Base-by-base conservation (phyloP, 1,140 invertebrate species). In the Caerostris darwini region DNA sequence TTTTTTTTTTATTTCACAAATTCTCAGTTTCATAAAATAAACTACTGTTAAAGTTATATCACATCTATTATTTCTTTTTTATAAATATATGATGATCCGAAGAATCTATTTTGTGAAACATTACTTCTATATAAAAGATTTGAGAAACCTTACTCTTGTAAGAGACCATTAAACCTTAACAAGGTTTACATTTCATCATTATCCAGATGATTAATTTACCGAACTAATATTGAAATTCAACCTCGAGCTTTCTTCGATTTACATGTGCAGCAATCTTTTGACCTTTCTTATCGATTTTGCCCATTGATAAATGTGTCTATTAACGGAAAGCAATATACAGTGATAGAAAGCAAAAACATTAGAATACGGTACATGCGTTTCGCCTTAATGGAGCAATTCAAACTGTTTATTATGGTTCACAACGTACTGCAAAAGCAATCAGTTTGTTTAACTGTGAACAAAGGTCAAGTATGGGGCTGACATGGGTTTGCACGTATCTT, bases 221-320 rank as follows among this genome's bases (percentile, higher is more conserved):
- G 6, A 17, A 67, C 17, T 50, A 50, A 14, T 12, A 53, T 50
- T 10, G 10, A 53, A 77, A 12, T 77, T 12, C 34, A 34, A 12
- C 71, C 71, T 77, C 71, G 71, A 53, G 34, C 34, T 50, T 77
- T 77, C 34, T 34, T 34, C 34, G 34, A 77, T 12, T 50, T 50
- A 12, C 0, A 14, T 0, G 71, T 12, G 50, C 71, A 53, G 10
- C 34, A 50, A 7, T 14, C 71, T 77, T 77, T 14, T 8, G 34
- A 77, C 71, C 71, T 77, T 77, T 77, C 19, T 77, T 77, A 77
- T 77, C 71, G 34, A 77, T 5, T n/a, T 34, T 77, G 5, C 53
- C 53, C 34, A 53, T 50, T 77, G 71, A 77, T 77, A 77, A 77
- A 50, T 77, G 14, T 77, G 10, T 50, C 12, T 12, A 77, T 50